Conservation (phyloP, 2,797 vertebrate genomes). For the Podarcis lilfordi region DNA sequence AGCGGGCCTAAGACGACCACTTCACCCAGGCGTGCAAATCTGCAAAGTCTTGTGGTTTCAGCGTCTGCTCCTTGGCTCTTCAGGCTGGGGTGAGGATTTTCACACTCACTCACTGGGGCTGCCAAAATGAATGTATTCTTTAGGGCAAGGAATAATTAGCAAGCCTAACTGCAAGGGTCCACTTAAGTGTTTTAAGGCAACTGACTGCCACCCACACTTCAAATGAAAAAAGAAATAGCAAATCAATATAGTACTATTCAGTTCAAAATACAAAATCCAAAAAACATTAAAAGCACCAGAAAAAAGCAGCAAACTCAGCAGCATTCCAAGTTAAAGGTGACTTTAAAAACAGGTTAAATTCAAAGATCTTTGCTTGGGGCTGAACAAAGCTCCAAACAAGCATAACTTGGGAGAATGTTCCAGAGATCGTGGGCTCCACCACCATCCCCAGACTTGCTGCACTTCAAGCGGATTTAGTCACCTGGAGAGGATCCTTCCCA, state of each 20-base stretch:
- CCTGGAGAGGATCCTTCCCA: neutral
- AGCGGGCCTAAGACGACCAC: no score
- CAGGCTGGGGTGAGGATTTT: no score
- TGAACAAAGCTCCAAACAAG: neutral
- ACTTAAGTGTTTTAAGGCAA: neutral
- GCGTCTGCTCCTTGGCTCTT: no score
- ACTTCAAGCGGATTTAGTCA: neutral
- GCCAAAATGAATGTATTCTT: neutral
- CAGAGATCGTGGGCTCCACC: neutral
- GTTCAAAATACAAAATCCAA: neutral
- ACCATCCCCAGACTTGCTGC: neutral
- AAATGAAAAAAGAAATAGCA: neutral
- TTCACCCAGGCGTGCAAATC: no score
- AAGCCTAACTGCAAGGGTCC: neutral
- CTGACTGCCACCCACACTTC: neutral
- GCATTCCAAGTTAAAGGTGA: neutral
- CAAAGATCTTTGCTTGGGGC: neutral
- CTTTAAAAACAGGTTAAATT: neutral
- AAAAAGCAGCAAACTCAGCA: neutral
- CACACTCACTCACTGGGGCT: no score
- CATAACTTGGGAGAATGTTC: neutral
- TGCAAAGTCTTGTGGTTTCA: no score
- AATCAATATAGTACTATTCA: neutral
- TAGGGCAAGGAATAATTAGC: neutral
- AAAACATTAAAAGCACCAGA: neutral